A percentile compares a stretch with the other conserved stretches of the same genome.
Evolutionary conservation across 2,113 vertebrate species (phyloP).

Genomic region (Calidris pugnax): DNA sequence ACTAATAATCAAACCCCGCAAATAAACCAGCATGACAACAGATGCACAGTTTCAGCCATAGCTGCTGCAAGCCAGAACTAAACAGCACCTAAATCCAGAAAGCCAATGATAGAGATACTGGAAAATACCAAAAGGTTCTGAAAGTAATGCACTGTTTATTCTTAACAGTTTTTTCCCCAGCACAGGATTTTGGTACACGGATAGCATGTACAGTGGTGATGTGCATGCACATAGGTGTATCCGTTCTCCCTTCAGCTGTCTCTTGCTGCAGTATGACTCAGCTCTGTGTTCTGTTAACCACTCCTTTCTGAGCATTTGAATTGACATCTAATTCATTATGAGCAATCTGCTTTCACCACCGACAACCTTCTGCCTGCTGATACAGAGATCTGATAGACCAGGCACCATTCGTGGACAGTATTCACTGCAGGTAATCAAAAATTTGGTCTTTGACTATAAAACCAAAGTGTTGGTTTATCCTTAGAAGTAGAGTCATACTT

Average conservation of each 20-base stretch:
- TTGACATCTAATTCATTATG: constrained; percentile 84
- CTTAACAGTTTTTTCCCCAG: background rate
- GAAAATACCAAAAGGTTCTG: background rate
- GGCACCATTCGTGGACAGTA: background rate
- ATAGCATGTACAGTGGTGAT: accelerated
- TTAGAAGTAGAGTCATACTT: background rate
- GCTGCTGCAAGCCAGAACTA: background rate
- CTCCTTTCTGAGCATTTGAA: constrained; percentile 71
- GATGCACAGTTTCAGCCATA: background rate
- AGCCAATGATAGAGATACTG: background rate
- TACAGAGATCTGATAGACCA: constrained; percentile 65
- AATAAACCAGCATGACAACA: background rate
- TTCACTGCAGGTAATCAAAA: background rate
- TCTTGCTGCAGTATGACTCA: constrained; percentile 55
- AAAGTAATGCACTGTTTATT: background rate
- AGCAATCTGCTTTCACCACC: constrained; percentile 75
- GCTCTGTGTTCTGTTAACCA: constrained; percentile 38
- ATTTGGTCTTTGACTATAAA: background rate
- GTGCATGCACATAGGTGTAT: background rate
- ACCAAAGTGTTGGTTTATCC: background rate
- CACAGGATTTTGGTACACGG: background rate
- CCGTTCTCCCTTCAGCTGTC: background rate
- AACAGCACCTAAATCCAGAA: background rate
- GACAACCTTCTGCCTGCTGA: constrained; percentile 7
- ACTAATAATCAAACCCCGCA: background rate